Evolutionary conservation across 2,113 vertebrate genomes (phyloP).

Genomic region (Dryoscopus gambensis): DNA sequence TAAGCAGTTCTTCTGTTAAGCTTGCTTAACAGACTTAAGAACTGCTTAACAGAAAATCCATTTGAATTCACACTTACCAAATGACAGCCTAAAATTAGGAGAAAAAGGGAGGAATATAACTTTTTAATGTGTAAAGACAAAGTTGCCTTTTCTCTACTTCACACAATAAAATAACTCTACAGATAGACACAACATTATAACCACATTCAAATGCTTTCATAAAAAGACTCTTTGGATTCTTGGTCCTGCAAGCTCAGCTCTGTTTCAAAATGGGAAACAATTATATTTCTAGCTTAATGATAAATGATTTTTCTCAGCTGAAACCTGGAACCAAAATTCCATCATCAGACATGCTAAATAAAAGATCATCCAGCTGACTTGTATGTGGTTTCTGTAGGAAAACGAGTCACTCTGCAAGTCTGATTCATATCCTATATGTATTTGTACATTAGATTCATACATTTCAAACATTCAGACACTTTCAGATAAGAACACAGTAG

Average conservation of each 20-base stretch:
- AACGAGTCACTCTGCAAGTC: not conserved
- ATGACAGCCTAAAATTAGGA: not conserved
- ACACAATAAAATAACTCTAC: not conserved
- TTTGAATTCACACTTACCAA: not conserved
- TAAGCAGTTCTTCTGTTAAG: no score
- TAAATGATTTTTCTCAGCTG: not conserved
- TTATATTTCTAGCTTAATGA: not conserved
- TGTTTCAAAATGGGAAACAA: not conserved
- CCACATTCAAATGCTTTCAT: not conserved
- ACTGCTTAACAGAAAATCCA: not conserved
- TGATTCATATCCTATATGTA: not conserved
- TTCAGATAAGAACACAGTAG: not conserved
- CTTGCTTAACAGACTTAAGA: not conserved
- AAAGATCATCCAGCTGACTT: not conserved
- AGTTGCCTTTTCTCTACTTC: not conserved
- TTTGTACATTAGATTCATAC: not conserved
- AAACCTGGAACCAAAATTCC: not conserved
- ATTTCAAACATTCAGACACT: not conserved
- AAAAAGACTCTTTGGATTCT: not conserved
- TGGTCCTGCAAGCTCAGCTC: not conserved
- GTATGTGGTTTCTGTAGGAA: not conserved
- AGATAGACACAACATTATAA: not conserved
- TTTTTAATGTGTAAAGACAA: not conserved
- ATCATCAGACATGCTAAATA: not conserved
- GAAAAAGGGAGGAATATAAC: not conserved